A percentile compares a stretch with the other conserved stretches of the same genome.
phyloP scores from a whole-genome alignment of 2,888 invertebrate genomes.

The Pegoplata infirma region DNA sequence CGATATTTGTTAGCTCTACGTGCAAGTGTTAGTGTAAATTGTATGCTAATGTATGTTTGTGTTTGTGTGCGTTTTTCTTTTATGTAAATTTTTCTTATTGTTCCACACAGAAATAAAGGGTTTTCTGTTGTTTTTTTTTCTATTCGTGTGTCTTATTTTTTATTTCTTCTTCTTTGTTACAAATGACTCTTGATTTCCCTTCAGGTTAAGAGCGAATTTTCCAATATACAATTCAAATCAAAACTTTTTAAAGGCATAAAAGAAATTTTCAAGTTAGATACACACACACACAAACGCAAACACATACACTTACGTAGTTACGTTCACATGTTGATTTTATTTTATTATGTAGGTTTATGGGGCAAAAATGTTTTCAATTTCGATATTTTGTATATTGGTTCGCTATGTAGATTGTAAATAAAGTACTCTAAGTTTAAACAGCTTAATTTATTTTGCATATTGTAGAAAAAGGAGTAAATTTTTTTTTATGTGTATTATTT shows the following conservation, averaged over 20 bases:
- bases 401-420: neutral
- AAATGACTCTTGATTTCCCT: conserved; percentile 38
- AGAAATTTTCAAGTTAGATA: neutral
- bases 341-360: conserved; percentile 21
- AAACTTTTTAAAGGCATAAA: conserved; percentile 24
- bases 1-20: neutral
- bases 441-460: conserved; percentile 1
- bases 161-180: conserved; percentile 1
- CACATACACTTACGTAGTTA: too few species aligned
- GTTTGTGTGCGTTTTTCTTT: too few species aligned
- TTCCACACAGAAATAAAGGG: conserved; percentile 6
- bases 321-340: neutral
- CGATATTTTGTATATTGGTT: conserved; percentile 6
- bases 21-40: neutral
- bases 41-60: too few species aligned
- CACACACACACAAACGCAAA: neutral
- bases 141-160: neutral
- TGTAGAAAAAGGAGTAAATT: neutral
- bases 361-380: conserved; percentile 3
- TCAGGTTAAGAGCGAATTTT: conserved; percentile 22
- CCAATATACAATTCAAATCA: conserved; percentile 41
- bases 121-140: neutral
- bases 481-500: too few species aligned
- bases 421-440: conserved; percentile 1
- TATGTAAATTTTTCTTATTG: conserved; percentile 28